Evolutionary conservation across 2,888 invertebrate genomes (phyloP).

Genomic region (Choristoneura rosaceana): DNA sequence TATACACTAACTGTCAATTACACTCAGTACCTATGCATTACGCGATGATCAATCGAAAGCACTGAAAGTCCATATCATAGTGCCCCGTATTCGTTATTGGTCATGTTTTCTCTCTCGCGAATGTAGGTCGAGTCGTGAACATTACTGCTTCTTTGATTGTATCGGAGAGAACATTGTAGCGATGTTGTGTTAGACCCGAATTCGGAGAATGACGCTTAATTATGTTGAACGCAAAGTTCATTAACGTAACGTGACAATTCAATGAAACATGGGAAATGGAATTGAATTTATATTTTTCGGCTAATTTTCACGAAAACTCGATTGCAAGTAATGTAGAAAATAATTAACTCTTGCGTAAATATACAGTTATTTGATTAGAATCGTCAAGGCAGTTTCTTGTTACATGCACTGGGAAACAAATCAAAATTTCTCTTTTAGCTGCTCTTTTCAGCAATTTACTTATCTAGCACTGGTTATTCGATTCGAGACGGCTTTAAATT

Average conservation of each 20-base stretch:
- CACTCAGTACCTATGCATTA: conserved; percentile 66
- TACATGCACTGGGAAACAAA: conserved; percentile 45
- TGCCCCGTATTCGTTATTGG: conserved; percentile 60
- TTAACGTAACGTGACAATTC: conserved; percentile 10
- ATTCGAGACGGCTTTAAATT: conserved; percentile 45
- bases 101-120: conserved; percentile 69
- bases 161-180: conserved; percentile 54
- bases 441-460: conserved; percentile 45
- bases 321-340: background rate
- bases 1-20: conserved; percentile 65
- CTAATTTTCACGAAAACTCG: background rate
- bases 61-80: conserved; percentile 64
- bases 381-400: background rate
- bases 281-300: background rate
- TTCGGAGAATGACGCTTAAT: conserved; percentile 49
- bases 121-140: conserved; percentile 69
- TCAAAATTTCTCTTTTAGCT: conserved; percentile 47
- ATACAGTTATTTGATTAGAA: background rate
- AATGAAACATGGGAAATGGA: conserved; percentile 4
- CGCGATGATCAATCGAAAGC: conserved; percentile 65
- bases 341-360: background rate
- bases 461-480: conserved; percentile 46
- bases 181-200: conserved; percentile 46
- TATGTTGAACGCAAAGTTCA: conserved; percentile 38
- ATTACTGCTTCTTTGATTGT: conserved; percentile 67